phyloP scores from a whole-genome alignment of 2,113 vertebrate species.

The Otolemur garnettii region DNA sequence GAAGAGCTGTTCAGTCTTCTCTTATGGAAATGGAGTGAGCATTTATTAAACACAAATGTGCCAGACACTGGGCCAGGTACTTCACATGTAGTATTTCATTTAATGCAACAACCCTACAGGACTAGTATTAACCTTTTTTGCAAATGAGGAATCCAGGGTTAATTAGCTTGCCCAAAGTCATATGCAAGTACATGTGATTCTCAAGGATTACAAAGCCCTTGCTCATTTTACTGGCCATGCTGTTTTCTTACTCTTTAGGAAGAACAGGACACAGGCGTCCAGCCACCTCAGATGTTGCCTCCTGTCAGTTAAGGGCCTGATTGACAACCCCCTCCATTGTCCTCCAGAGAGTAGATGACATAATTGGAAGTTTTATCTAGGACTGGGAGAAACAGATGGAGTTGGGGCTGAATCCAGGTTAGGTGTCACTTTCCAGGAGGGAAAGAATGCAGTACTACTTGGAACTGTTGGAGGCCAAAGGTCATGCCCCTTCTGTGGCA shows the following conservation, averaged over 20 bases:
- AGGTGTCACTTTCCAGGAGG: background rate
- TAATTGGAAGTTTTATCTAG: background rate
- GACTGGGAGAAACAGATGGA: background rate
- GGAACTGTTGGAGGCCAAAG: background rate
- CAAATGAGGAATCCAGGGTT: background rate
- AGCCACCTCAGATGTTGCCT: background rate
- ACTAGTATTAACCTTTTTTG: slow-evolving; percentile 3
- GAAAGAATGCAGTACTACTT: background rate
- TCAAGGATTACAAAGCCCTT: slow-evolving; percentile 13
- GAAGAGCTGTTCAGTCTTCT: background rate
- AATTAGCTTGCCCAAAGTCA: slow-evolving; percentile 16
- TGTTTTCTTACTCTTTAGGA: slow-evolving; percentile 20
- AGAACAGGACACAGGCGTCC: slow-evolving; percentile 11
- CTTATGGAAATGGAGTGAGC: background rate
- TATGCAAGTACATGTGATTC: slow-evolving; percentile 7
- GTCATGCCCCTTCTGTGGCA: background rate
- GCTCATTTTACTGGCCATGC: slow-evolving; percentile 53
- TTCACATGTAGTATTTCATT: background rate
- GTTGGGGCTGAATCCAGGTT: background rate
- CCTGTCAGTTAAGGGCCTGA: background rate
- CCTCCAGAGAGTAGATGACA: slow-evolving; percentile 26
- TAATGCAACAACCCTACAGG: slow-evolving; percentile 8
- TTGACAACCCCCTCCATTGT: background rate
- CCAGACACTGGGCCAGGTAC: background rate
- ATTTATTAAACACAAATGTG: slow-evolving; percentile 63